Evolutionary conservation across 2,888 invertebrate species (phyloP).

Genomic region (Kuschelorhynchus macadamiae): DNA sequence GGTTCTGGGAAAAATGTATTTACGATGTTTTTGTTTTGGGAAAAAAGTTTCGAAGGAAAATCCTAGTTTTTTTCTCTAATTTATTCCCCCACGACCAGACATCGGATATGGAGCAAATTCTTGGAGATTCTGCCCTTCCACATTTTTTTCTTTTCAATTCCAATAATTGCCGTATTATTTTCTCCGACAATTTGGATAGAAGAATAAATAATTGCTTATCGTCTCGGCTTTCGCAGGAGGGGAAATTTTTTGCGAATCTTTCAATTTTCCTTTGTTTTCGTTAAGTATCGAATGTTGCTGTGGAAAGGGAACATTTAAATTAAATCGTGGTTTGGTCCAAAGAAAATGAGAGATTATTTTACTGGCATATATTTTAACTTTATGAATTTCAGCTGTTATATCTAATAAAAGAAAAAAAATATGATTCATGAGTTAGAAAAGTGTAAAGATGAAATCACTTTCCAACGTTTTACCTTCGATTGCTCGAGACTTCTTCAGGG

Average conservation of each 20-base stretch:
- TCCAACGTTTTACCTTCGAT: no score
- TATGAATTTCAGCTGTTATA: not conserved
- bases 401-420: not conserved
- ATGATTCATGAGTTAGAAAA: no score
- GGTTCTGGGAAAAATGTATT: no score
- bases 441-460: no score
- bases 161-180: constrained; percentile 39
- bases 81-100: no score
- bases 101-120: constrained; percentile 2
- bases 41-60: no score
- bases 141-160: constrained; percentile 13
- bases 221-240: constrained; percentile 26
- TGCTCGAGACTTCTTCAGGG: no score
- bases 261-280: constrained; percentile 6
- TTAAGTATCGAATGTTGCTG: not conserved
- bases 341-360: not conserved
- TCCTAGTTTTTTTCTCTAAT: no score
- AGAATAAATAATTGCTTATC: constrained; percentile 40
- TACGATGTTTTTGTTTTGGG: no score
- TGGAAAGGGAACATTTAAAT: not conserved
- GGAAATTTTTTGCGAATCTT: constrained; percentile 1
- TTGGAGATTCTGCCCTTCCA: constrained; percentile 1
- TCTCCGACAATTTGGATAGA: constrained; percentile 25
- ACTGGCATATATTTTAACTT: not conserved
- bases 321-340: not conserved